Evolutionary conservation across 2,888 invertebrate genomes (phyloP), one percentile per base, ranked within the genome.

Genomic region (Dasypolia templi): DNA sequence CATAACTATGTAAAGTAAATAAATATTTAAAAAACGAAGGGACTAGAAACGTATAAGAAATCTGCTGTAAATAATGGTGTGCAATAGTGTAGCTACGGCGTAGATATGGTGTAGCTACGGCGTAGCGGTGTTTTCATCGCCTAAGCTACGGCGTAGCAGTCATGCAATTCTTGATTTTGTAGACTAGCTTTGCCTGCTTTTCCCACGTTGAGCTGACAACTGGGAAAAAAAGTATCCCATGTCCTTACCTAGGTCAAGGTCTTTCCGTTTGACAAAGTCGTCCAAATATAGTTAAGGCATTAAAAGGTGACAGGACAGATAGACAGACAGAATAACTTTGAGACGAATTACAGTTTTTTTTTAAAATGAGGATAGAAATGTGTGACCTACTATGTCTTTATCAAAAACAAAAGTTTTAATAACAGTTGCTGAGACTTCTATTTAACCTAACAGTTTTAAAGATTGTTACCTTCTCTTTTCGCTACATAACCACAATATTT

Each of bases 101-200:
- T 67, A 74, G 64, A 64, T 29, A 46, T 53, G 44, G n/a, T n/a
- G n/a, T n/a, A n/a, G n/a, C n/a, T n/a, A n/a, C n/a, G n/a, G n/a
- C n/a, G n/a, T n/a, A n/a, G n/a, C n/a, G n/a, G n/a, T n/a, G n/a
- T n/a, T n/a, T n/a, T n/a, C n/a, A n/a, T n/a, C n/a, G n/a, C n/a
- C n/a, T n/a, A n/a, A n/a, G 55, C 78, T 70, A 70, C 70, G 75
- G 22, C 77, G 69, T 55, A 55, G 70, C 51, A 42, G 17, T 22
- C 49, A 44, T 44, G 51, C 12, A 35, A 74, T 72, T 7, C 3
- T 61, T 59, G 32, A 22, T 32, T 32, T 56, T n/a, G 19, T 22
- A 22, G 12, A 44, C 3, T 14, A 46, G 22, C 29, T 44, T 58
- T n/a, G 1, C 6, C 12, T 22, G 12, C 11, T 29, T 19, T 9